A percentile compares a stretch with the other conserved stretches of the same genome.
phyloP scores from a whole-genome alignment of 2,113 vertebrate genomes.

The Candoia aspera region DNA sequence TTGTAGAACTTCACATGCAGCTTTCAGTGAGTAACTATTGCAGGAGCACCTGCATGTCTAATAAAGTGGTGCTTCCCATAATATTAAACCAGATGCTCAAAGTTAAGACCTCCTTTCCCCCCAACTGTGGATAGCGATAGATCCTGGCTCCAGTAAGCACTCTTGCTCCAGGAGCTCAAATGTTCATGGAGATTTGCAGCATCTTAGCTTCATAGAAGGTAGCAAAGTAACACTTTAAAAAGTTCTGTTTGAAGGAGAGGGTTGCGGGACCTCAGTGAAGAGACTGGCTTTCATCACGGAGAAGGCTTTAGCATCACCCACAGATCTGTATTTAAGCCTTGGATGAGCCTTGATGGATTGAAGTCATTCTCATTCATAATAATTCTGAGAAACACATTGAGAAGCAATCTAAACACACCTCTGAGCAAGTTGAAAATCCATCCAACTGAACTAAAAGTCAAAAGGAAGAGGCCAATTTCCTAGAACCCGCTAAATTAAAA shows the following conservation, averaged over 20 bases:
- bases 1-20: not conserved
- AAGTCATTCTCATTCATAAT: constrained; percentile 1
- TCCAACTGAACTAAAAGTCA: not conserved
- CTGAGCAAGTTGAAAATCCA: constrained; percentile 38
- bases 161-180: not conserved
- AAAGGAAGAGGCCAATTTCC: not conserved
- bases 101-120: not conserved
- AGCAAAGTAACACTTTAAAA: not conserved
- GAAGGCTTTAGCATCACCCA: not conserved
- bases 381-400: not conserved
- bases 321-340: not conserved
- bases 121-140: not conserved
- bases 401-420: constrained; percentile 18
- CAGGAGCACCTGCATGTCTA: not conserved
- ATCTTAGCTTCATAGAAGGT: not conserved
- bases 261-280: too few species aligned
- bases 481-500: not conserved
- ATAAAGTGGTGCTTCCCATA: not conserved
- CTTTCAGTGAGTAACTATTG: not conserved
- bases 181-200: not conserved
- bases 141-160: not conserved
- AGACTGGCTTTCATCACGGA: not conserved
- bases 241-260: not conserved
- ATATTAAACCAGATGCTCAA: not conserved
- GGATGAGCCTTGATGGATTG: constrained; percentile 38